Evolutionary conservation across 1,140 invertebrate genomes (phyloP).

Genomic region (Sycophila sp.): DNA sequence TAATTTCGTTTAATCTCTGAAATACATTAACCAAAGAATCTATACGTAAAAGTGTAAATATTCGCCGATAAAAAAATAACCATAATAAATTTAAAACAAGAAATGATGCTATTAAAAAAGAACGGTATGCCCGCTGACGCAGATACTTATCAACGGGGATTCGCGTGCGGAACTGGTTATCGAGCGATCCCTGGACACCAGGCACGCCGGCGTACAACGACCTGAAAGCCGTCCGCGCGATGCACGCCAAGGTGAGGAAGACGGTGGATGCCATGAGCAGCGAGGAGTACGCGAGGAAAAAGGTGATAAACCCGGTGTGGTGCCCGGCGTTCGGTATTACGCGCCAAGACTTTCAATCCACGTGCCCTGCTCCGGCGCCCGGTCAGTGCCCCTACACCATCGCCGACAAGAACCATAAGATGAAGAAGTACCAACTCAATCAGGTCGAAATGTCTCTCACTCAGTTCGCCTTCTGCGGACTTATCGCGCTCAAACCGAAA

Average conservation of each 20-base stretch:
- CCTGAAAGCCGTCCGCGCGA: slow-evolving; percentile 60
- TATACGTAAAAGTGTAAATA: too few species aligned
- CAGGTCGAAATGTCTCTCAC: slow-evolving; percentile 85
- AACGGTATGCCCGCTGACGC: slow-evolving; percentile 1
- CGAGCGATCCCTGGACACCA: slow-evolving; percentile 62
- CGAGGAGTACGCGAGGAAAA: slow-evolving; percentile 41
- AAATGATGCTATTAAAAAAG: too few species aligned
- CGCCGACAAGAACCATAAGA: slow-evolving; percentile 64
- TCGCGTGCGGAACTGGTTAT: slow-evolving; percentile 67
- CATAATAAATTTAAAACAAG: too few species aligned
- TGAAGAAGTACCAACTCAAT: slow-evolving; percentile 53
- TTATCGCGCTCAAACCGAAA: slow-evolving; percentile 72
- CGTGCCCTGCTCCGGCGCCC: slow-evolving; percentile 41
- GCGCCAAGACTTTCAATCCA: slow-evolving; percentile 41
- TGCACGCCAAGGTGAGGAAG: slow-evolving; percentile 60
- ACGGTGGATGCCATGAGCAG: slow-evolving; percentile 42
- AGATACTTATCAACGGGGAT: slow-evolving; percentile 65
- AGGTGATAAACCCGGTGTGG: slow-evolving; percentile 64
- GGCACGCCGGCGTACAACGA: slow-evolving; percentile 60
- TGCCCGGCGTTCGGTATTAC: slow-evolving; percentile 49
- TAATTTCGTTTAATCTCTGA: too few species aligned
- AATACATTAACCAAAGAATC: too few species aligned
- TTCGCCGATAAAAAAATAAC: too few species aligned
- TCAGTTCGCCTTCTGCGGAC: slow-evolving; percentile 83
- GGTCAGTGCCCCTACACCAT: slow-evolving; percentile 58